Conservation (phyloP, 1,140 invertebrate genomes). For the Zaprionus ornatus region DNA sequence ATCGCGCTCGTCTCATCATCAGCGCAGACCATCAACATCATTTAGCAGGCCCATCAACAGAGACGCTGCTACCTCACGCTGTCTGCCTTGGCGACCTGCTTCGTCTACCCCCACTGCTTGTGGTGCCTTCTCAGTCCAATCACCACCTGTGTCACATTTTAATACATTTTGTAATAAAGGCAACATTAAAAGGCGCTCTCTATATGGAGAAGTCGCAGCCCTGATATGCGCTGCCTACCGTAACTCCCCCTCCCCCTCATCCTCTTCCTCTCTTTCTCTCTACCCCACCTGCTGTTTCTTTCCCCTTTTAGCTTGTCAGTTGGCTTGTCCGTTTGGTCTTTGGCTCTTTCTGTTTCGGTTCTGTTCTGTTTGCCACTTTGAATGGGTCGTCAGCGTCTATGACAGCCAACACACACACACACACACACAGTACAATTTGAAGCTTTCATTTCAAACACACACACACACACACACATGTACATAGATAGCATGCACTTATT, state of each 20-base stretch:
- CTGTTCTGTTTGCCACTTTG: slow-evolving; percentile 74
- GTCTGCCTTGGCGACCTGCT: background rate
- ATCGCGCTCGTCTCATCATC: slow-evolving; percentile 65
- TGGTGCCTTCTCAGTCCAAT: slow-evolving; percentile 13
- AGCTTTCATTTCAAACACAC: slow-evolving; percentile 34
- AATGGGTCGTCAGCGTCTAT: slow-evolving; percentile 67
- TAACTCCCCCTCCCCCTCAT: background rate
- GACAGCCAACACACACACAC: slow-evolving; percentile 43
- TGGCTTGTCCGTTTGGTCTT: slow-evolving; percentile 26
- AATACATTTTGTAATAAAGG: slow-evolving; percentile 36
- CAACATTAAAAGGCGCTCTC: slow-evolving; percentile 35
- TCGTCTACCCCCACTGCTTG: background rate
- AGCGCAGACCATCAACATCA: slow-evolving; percentile 65
- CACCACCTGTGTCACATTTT: slow-evolving; percentile 38
- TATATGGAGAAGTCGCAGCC: slow-evolving; percentile 17
- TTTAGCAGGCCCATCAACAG: slow-evolving; percentile 77
- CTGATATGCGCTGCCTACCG: slow-evolving; percentile 19
- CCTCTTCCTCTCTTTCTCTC: background rate
- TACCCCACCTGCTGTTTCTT: background rate
- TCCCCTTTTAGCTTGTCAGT: background rate
- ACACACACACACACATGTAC: slow-evolving; percentile 14
- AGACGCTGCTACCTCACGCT: slow-evolving; percentile 24
- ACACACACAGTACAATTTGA: slow-evolving; percentile 30
- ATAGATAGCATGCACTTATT: slow-evolving; percentile 41
- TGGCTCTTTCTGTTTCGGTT: slow-evolving; percentile 42